Percentiles rank a stretch among this genome's conserved stretches.
phyloP scores from a whole-genome alignment of 2,797 vertebrate species.

The Hippoglossus hippoglossus region DNA sequence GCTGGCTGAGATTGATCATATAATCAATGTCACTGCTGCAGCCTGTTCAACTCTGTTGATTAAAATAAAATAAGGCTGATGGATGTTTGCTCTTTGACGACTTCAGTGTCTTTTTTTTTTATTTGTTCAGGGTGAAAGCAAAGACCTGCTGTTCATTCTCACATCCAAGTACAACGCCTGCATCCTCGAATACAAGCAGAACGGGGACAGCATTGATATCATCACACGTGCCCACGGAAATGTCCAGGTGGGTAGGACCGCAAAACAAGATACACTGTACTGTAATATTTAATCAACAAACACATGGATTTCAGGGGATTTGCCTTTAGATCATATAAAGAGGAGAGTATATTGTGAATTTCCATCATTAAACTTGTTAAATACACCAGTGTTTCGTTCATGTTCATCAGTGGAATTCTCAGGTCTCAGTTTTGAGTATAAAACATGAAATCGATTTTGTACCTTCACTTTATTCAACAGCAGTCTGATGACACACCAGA shows the following conservation, averaged over 20 bases:
- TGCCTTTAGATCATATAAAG: no score
- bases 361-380: no score
- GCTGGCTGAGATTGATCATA: not conserved
- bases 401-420: no score
- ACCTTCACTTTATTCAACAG: no score
- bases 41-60: not conserved
- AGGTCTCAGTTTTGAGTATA: no score
- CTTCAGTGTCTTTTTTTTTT: not conserved
- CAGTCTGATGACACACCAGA: no score
- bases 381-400: no score
- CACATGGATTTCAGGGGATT: no score
- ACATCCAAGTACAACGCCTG: slow-evolving; percentile 99
- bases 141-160: slow-evolving; percentile 96
- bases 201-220: slow-evolving; percentile 96
- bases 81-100: not conserved
- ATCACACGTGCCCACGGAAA: slow-evolving; percentile 98
- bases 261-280: no score
- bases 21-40: not conserved
- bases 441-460: no score
- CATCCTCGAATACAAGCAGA: slow-evolving; percentile 99
- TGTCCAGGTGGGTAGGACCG: slow-evolving; percentile 88
- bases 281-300: no score
- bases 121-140: slow-evolving; percentile 91
- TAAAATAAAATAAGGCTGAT: not conserved
- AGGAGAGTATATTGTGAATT: no score